Evolutionary conservation across 2,888 invertebrate genomes (phyloP).

Genomic region (Drymonia ruficornis): DNA sequence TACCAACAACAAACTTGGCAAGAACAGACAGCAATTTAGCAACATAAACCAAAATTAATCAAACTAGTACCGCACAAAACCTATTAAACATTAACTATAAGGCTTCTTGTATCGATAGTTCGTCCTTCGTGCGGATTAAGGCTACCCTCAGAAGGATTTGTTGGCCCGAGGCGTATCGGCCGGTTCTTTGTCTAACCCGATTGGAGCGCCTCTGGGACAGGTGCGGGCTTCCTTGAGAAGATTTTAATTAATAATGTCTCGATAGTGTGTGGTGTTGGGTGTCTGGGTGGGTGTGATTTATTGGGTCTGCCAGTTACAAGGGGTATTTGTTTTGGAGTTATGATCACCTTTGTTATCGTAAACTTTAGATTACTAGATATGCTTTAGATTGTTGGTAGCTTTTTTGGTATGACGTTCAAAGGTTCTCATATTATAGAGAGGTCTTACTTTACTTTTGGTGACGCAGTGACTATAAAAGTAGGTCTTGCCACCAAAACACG

Average conservation of each 20-base stretch:
- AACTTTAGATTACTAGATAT: too few relatives aligned
- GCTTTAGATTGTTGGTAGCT: too few relatives aligned
- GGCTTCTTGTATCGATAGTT: conserved; percentile 72
- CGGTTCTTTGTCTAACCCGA: conserved; percentile 66
- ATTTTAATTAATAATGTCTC: conserved; percentile 82
- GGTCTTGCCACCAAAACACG: too few relatives aligned
- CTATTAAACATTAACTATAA: conserved; percentile 49
- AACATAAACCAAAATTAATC: conserved; percentile 34
- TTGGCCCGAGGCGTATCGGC: conserved; percentile 66
- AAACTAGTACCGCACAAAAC: conserved; percentile 38
- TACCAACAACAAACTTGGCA: conserved; percentile 9
- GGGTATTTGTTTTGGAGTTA: conserved; percentile 25
- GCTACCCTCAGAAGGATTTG: conserved; percentile 69
- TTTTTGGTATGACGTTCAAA: too few relatives aligned
- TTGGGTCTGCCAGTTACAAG: conserved; percentile 32
- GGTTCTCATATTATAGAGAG: too few relatives aligned
- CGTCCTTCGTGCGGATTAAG: conserved; percentile 67
- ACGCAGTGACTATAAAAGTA: too few relatives aligned
- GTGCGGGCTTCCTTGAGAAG: conserved; percentile 70
- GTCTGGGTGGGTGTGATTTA: conserved; percentile 32
- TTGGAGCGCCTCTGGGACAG: conserved; percentile 71
- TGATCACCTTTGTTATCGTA: conserved; percentile 3
- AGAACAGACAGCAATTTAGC: conserved; percentile 12
- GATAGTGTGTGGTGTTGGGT: conserved; percentile 69
- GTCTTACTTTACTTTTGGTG: too few relatives aligned